phyloP scores from a whole-genome alignment of 2,888 invertebrate species.

The Druceiella hillmani region DNA sequence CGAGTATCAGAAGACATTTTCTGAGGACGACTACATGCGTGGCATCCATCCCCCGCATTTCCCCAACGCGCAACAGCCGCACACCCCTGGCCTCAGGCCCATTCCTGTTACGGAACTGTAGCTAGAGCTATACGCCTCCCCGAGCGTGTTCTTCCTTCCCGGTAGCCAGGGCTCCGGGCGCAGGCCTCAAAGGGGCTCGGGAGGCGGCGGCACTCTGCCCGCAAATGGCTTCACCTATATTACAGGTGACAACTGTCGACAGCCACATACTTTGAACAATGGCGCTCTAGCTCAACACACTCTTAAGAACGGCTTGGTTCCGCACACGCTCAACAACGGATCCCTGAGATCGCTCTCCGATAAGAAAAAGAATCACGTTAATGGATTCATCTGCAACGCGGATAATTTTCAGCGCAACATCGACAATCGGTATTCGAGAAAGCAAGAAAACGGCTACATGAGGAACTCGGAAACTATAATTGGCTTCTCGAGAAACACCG shows the following conservation, averaged over 20 bases:
- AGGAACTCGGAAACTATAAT: conserved; percentile 44
- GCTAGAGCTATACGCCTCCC: conserved; percentile 93
- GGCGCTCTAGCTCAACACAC: conserved; percentile 39
- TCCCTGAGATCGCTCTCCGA: conserved; percentile 47
- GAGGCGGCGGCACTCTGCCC: conserved; percentile 59
- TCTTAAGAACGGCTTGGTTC: conserved; percentile 18
- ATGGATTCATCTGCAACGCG: conserved; percentile 43
- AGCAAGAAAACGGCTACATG: conserved; percentile 49
- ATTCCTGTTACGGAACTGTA: conserved; percentile 92
- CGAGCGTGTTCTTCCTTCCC: conserved; percentile 72
- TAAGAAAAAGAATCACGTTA: conserved; percentile 42
- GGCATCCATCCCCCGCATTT: conserved; percentile 54
- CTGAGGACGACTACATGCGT: conserved; percentile 76
- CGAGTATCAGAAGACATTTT: conserved; percentile 86
- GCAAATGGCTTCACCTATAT: conserved; percentile 74
- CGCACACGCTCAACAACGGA: conserved; percentile 45
- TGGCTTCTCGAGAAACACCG: conserved; percentile 35
- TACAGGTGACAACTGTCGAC: conserved; percentile 58
- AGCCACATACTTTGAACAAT: conserved; percentile 47
- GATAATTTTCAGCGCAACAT: conserved; percentile 50
- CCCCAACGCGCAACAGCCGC: conserved; percentile 46
- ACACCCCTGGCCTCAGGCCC: conserved; percentile 53
- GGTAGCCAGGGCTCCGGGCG: conserved; percentile 48
- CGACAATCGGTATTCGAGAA: conserved; percentile 45
- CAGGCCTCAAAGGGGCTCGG: conserved; percentile 42